Evolutionary conservation across 2,888 invertebrate genomes (phyloP), one percentile per base, ranked within the genome.

Genomic region (Harmothoe impar): DNA sequence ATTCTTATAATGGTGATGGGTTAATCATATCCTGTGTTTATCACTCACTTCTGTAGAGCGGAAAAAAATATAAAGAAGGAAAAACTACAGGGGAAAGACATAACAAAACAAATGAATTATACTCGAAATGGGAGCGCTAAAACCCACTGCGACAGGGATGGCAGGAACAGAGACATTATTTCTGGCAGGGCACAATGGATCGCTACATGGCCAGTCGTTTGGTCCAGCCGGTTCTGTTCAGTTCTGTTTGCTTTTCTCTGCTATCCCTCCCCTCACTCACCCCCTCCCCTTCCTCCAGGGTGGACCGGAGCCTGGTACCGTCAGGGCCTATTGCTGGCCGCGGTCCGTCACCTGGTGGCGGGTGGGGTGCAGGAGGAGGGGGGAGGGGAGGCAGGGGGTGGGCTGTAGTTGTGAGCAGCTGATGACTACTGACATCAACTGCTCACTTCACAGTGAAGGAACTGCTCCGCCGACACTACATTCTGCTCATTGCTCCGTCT

Each of bases 161-260:
- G 29, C 31, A 15, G 77, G n/a, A 15, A 7, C 5, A 25, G 77
- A 7, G 77, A 17, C 77, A 77, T 29, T 77, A 31, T 15, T 43
- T 81, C 25, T 33, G 81, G 25, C 81, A 81, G 43, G 33, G 20
- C n/a, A 81, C 33, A 43, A 81, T 43, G 25, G 35, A 81, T 77
- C 17, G 77, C n/a, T n/a, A n/a, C n/a, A 17, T 43, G 43, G 43
- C 43, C 43, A 43, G 5, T 43, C 12, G 77, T 31, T 77, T 25
- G 29, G 77, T 23, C 77, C 81, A 81, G 72, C 29, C 25, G 81
- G 81, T 81, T 81, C 81, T 81, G 81, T 3, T 81, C 81, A 77
- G 7, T 17, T 17, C 0, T 23, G 3, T 7, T 77, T n/a, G n/a
- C n/a, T n/a, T n/a, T n/a, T n/a, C n/a, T n/a, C 31, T 31, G 25